Base-by-base conservation (phyloP, 1,140 invertebrate species). In the Trichoplusia ni region DNA sequence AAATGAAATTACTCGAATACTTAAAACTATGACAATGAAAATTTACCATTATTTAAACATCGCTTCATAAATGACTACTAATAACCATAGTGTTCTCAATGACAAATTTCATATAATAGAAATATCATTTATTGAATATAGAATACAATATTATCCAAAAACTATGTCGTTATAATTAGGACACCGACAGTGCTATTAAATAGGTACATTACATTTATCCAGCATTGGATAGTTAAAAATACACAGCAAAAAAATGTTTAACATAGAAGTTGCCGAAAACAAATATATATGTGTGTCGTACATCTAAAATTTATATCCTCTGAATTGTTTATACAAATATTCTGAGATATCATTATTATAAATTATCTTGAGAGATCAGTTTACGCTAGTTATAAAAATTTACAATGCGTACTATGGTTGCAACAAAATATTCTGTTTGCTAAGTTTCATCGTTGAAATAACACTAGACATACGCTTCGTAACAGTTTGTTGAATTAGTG, bases 351-450 rank as follows among this genome's bases (percentile, higher is more conserved):
- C 66, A 79, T 86, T 86, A 88, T 87, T 87, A 88, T 76, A 89
- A 86, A 89, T 87, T 86, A 89, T 87, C 79, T 78, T 86, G 86
- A 89, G 88, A 89, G 88, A 90, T 89, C 88, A 90, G 86, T 89
- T 86, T 83, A 89, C 77, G 79, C 84, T 89, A 90, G 80, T 80
- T 86, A 88, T 90, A 90, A 90, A 85, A 87, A 90, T 90, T 82
- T 90, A 90, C 87, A 88, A 85, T 86, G 82, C 77, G 79, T 77
- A 77, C 77, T 77, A 73, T 80, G 76, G 74, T 73, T 81, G 77
- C 79, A 80, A 80, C 64, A 72, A 67, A 84, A 77, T 71, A 70
- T 77, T 75, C 60, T 64, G 69, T 73, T 63, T 80, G 71, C 74
- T 77, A 76, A 72, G 68, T 79, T 77, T 71, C 67, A 80, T 78